Percentiles rank a stretch among this genome's conserved stretches.
Conservation (phyloP, 2,113 vertebrate genomes). For the Formicarius rufipectus region DNA sequence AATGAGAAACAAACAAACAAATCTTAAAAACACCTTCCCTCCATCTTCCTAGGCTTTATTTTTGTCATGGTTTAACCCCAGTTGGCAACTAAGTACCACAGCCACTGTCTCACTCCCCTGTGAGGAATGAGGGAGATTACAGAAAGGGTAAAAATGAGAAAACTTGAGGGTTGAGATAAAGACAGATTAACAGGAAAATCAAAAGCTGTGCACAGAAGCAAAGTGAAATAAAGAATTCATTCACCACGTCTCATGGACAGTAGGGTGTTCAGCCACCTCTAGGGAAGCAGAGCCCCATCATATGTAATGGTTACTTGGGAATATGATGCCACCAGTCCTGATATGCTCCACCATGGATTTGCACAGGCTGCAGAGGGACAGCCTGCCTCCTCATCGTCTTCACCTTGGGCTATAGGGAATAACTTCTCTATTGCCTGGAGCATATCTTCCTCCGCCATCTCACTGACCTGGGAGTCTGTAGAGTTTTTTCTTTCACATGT, state of each 20-base stretch:
- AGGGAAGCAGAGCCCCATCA: neutral
- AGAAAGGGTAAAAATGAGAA: neutral
- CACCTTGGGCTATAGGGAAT: neutral
- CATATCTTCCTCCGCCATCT: neutral
- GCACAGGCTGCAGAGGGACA: neutral
- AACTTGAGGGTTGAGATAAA: neutral
- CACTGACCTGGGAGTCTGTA: neutral
- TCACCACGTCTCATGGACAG: neutral
- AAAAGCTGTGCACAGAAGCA: neutral
- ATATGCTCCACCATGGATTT: fast-evolving
- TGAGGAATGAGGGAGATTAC: neutral
- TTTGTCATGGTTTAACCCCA: neutral
- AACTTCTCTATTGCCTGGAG: neutral
- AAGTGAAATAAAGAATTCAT: neutral
- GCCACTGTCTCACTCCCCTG: neutral
- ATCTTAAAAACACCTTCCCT: neutral
- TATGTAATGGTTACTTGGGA: neutral
- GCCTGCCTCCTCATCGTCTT: neutral
- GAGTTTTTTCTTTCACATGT: neutral
- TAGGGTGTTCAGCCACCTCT: neutral
- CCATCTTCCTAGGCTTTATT: neutral
- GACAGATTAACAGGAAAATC: neutral
- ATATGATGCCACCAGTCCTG: fast-evolving
- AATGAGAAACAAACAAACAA: neutral
- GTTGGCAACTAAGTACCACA: neutral